These are phyloP conservation scores for Polylopha cassiicola DNA, from an alignment of 2,888 invertebrate species.

Conservation along the genomic window DNA sequence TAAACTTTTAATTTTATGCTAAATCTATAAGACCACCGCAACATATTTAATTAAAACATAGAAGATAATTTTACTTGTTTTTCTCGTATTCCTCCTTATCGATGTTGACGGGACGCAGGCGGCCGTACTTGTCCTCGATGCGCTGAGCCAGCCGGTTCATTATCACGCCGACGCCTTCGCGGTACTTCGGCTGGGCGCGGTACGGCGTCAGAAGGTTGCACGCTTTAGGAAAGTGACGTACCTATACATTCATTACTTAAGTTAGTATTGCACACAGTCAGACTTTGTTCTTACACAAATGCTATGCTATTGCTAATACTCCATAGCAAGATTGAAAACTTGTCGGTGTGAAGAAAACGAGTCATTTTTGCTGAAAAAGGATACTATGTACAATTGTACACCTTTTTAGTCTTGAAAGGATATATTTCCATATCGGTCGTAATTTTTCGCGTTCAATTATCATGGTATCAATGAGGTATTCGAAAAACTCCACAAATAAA, in stretches of 20 bases:
- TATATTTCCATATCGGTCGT: no score
- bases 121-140: conserved; percentile 85
- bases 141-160: conserved; percentile 77
- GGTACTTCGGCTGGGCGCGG: conserved; percentile 77
- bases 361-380: no score
- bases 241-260: conserved; percentile 44
- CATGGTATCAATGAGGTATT: no score
- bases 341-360: no score
- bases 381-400: no score
- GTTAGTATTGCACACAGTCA: not conserved
- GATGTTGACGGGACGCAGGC: conserved; percentile 80
- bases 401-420: no score
- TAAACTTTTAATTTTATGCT: no score
- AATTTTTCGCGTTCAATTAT: no score
- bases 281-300: not conserved
- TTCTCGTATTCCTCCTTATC: conserved; percentile 83
- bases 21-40: no score
- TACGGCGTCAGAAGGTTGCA: conserved; percentile 78
- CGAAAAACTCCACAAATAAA: no score
- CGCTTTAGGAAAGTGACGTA: conserved; percentile 79
- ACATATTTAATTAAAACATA: not conserved
- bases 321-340: no score
- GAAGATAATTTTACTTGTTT: conserved; percentile 59
- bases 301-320: no score
- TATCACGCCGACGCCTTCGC: conserved; percentile 70